A percentile compares a stretch with the other conserved stretches of the same genome.
Conservation (phyloP, 1,140 invertebrate species). For the Rhopalosiphum padi region DNA sequence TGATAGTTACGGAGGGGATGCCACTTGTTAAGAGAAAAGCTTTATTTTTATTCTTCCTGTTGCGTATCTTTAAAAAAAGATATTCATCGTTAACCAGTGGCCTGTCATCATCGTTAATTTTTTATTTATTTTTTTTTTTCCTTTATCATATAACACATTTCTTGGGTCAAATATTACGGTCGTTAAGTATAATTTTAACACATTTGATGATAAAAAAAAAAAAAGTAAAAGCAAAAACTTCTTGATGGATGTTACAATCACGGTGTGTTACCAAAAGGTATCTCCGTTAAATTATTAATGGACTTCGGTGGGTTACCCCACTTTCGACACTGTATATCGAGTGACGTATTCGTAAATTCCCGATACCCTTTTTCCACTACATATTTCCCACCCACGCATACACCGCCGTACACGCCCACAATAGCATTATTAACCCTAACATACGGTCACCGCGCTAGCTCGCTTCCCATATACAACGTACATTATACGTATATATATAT, state of each 20-base stretch:
- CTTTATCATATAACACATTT: background rate
- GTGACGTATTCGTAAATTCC: background rate
- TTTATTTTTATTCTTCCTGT: background rate
- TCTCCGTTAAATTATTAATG: constrained; percentile 29
- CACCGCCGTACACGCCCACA: too few relatives aligned
- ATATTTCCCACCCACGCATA: background rate
- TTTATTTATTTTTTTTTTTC: background rate
- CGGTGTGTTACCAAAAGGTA: background rate
- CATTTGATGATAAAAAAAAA: too few relatives aligned
- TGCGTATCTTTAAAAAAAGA: background rate
- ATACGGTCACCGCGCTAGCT: too few relatives aligned
- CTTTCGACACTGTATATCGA: background rate
- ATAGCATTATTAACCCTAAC: background rate
- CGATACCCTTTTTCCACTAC: constrained; percentile 34
- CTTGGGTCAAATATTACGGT: background rate
- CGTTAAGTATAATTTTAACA: background rate
- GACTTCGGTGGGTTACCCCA: background rate
- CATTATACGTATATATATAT: background rate
- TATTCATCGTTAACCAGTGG: background rate
- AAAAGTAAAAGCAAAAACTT: background rate
- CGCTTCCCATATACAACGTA: background rate
- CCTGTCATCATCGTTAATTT: background rate
- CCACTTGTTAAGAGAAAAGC: background rate
- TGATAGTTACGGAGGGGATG: background rate
- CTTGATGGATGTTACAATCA: constrained; percentile 16